Evolutionary conservation across 2,113 vertebrate genomes (phyloP).

Genomic region (Chinchilla lanigera): DNA sequence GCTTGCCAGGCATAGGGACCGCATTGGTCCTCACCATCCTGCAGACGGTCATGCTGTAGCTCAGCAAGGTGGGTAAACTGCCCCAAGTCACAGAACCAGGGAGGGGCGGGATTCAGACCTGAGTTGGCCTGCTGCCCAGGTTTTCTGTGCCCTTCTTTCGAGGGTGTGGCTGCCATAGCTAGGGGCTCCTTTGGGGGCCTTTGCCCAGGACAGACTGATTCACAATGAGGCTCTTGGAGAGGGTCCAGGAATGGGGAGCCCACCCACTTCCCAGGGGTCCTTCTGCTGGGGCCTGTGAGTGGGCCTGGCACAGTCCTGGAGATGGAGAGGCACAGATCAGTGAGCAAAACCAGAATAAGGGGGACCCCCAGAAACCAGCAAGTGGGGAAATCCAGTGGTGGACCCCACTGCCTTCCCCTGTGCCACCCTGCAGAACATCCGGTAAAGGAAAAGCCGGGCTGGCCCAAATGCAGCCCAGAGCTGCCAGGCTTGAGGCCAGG

Average conservation of each 20-base stretch:
- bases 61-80: neutral
- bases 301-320: neutral
- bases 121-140: neutral
- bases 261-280: neutral
- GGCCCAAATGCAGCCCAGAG: neutral
- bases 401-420: neutral
- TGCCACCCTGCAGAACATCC: neutral
- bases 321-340: too few species aligned
- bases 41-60: neutral
- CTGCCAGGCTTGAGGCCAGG: neutral
- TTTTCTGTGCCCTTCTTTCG: neutral
- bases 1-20: neutral
- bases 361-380: neutral
- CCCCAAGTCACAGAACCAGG: neutral
- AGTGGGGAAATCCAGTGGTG: neutral
- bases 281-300: neutral
- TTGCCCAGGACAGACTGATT: neutral
- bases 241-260: neutral
- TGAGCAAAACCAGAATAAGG: neutral
- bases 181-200: neutral
- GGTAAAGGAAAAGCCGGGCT: neutral
- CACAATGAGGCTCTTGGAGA: neutral
- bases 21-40: neutral
- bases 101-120: neutral
- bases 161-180: neutral